Conservation (phyloP, 2,113 vertebrate species). For the Neoarius graeffei region DNA sequence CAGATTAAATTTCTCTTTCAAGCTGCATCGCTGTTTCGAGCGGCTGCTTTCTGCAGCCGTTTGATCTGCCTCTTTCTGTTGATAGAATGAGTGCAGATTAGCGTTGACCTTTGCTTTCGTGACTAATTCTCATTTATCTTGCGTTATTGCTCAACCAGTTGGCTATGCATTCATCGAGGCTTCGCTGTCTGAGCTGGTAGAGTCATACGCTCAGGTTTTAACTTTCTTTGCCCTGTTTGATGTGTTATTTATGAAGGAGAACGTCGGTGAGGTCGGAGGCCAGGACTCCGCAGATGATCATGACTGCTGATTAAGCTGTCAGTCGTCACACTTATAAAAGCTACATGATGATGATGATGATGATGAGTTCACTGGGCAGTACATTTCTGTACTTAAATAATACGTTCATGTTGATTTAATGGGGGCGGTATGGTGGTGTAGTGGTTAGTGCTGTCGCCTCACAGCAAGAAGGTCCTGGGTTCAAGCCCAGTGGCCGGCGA, state of each 20-base stretch:
- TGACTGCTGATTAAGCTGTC: not conserved
- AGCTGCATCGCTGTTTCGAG: constrained; percentile 13
- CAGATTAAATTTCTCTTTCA: constrained; percentile 24
- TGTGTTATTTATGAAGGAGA: constrained; percentile 53
- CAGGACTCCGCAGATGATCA: not conserved
- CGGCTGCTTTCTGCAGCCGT: constrained; percentile 46
- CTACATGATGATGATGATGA: not conserved
- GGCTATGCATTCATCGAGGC: constrained; percentile 49
- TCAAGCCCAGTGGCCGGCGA: no score
- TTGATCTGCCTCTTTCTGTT: constrained; percentile 63
- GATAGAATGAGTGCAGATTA: constrained; percentile 58
- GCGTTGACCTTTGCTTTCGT: constrained; percentile 68
- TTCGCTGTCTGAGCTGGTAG: constrained; percentile 3
- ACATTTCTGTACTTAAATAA: not conserved
- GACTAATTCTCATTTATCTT: constrained; percentile 61
- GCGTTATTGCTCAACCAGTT: constrained; percentile 55
- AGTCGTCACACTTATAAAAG: not conserved
- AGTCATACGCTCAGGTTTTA: constrained; percentile 13
- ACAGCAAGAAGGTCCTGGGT: no score
- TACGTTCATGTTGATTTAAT: no score
- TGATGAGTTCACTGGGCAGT: not conserved
- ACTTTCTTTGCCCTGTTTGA: constrained; percentile 57
- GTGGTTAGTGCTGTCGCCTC: no score
- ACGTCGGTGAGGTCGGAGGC: not conserved
- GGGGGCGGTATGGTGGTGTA: no score